These are phyloP conservation scores for Labroides dimidiatus DNA, from an alignment of 2,797 vertebrate species.

Conservation along the genomic window DNA sequence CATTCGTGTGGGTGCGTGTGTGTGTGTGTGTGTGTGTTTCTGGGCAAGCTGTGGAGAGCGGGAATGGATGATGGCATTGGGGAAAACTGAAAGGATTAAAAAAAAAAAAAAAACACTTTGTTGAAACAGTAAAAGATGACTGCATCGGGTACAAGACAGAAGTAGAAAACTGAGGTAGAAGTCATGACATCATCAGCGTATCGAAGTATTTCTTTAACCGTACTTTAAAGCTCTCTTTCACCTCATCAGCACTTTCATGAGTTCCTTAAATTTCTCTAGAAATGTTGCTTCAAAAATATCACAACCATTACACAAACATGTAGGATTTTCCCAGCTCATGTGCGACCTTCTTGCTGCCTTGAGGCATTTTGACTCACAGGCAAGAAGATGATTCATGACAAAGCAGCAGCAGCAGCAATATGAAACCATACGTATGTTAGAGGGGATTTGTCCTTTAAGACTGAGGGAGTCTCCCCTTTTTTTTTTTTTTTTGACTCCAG, in stretches of 20 bases:
- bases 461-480: not conserved
- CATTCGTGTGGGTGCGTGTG: not conserved
- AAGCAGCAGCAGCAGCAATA: slow-evolving; percentile 56
- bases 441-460: slow-evolving; percentile 13
- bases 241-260: not conserved
- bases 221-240: not conserved
- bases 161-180: not conserved
- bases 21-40: not conserved
- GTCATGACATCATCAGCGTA: not conserved
- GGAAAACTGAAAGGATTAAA: not conserved
- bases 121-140: not conserved
- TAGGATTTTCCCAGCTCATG: slow-evolving; percentile 21
- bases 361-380: slow-evolving; percentile 26
- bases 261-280: not conserved
- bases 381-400: slow-evolving; percentile 38
- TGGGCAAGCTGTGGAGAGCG: not conserved
- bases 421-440: slow-evolving; percentile 14
- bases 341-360: slow-evolving; percentile 48
- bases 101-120: not conserved
- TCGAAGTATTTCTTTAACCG: not conserved
- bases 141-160: not conserved
- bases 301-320: not conserved
- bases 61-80: not conserved
- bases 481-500: not conserved
- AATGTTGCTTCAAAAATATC: not conserved